Evolutionary conservation across 2,113 vertebrate species (phyloP).

Genomic region (Spilogale gracilis): DNA sequence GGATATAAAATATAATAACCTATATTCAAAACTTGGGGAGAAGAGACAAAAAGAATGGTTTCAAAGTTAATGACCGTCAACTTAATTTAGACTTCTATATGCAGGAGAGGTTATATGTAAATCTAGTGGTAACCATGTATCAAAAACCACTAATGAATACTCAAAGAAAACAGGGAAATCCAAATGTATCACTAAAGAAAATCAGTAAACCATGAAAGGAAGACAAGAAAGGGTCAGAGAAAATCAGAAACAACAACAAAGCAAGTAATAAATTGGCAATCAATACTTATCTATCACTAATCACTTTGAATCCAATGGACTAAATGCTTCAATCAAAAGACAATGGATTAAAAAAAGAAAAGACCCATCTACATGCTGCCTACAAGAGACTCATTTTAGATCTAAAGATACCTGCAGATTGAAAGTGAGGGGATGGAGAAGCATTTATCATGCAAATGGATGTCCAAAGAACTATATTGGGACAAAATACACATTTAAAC

Average conservation of each 20-base stretch:
- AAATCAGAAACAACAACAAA: neutral
- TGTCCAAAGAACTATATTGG: neutral
- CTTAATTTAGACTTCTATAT: neutral
- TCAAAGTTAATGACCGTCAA: neutral
- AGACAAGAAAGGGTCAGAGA: neutral
- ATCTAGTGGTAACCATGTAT: neutral
- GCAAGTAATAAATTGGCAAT: neutral
- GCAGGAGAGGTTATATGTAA: neutral
- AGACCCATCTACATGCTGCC: too few species aligned
- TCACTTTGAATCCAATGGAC: neutral
- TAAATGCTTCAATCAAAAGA: neutral
- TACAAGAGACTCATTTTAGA: too few species aligned
- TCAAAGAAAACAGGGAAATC: neutral
- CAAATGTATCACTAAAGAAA: neutral
- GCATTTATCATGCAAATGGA: neutral
- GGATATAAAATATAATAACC: neutral
- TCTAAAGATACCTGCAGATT: too few species aligned
- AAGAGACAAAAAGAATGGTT: neutral
- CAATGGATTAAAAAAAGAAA: neutral
- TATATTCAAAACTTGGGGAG: neutral
- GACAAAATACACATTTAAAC: neutral
- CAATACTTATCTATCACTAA: neutral
- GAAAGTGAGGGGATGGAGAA: neutral
- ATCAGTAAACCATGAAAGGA: neutral
- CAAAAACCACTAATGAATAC: neutral